Percentiles rank a stretch among this genome's conserved stretches.
Evolutionary conservation across 2,113 vertebrate species (phyloP).

Genomic region (Scomber colias): DNA sequence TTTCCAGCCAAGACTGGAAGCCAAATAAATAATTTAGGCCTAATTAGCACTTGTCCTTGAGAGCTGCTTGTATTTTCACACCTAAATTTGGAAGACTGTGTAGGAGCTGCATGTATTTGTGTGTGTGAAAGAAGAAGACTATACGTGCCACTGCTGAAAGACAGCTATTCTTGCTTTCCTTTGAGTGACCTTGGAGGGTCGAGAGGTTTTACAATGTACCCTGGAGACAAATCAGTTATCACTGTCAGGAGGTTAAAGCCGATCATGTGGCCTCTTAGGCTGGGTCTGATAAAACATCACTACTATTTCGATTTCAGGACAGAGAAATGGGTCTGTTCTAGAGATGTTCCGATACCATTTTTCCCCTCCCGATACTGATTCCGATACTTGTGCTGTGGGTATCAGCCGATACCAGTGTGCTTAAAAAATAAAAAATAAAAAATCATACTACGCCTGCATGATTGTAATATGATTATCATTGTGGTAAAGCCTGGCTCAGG

Average conservation of each 20-base stretch:
- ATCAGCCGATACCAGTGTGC: too few species aligned
- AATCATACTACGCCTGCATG: too few species aligned
- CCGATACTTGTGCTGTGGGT: too few species aligned
- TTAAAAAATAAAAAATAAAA: too few species aligned
- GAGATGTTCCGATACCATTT: too few species aligned
- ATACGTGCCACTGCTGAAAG: slow-evolving; percentile 29
- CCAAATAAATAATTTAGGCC: slow-evolving; percentile 44
- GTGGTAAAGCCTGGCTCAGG: too few species aligned
- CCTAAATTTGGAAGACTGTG: slow-evolving; percentile 56
- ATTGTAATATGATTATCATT: too few species aligned
- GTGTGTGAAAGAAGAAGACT: slow-evolving; percentile 15
- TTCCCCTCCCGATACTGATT: too few species aligned
- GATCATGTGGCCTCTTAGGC: neutral
- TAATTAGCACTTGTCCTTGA: slow-evolving; percentile 62
- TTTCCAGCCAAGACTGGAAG: slow-evolving; percentile 9
- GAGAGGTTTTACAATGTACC: slow-evolving; percentile 30
- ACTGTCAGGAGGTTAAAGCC: slow-evolving; percentile 11
- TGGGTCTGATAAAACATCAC: slow-evolving; percentile 6
- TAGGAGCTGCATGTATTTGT: slow-evolving; percentile 46
- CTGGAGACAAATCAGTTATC: slow-evolving; percentile 58
- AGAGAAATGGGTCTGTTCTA: neutral
- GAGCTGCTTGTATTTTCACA: slow-evolving; percentile 62
- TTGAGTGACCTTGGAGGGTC: slow-evolving; percentile 52
- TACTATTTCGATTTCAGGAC: slow-evolving; percentile 14
- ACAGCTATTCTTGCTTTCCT: slow-evolving; percentile 39